Evolutionary conservation across 1,140 invertebrate genomes (phyloP), one percentile per base, ranked within the genome.

Genomic region (Neodiprion lecontei): DNA sequence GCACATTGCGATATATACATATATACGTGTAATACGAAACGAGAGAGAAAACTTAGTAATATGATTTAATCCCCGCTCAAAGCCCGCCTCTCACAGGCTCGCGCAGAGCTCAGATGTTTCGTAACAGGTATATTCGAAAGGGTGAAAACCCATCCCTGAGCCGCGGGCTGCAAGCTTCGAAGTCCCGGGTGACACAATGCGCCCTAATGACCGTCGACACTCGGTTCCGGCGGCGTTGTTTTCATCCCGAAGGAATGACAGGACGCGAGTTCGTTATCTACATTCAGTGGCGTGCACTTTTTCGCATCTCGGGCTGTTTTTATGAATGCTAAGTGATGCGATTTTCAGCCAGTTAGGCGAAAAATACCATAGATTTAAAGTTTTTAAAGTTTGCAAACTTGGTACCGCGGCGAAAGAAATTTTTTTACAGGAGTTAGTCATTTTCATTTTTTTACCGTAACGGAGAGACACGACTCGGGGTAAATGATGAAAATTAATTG

Each of bases 161-260:
- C 11, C n/a, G 17, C 17, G 9, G 67, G 9, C 67, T 47, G 67
- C 17, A 61, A 67, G 66, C 71, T 53, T 75, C 74, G 67, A 75
- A 75, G 69, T 67, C 68, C 67, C 66, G 53, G 28, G 28, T 69
- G 48, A 47, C 69, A 75, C 74, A 75, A 75, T 75, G 71, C 70
- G 71, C 71, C 71, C 74, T 75, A 75, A 75, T 75, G 74, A 75
- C 74, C 71, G 66, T 71, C 53, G n/a, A 61, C 53, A 12, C 53
- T n/a, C 53, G n/a, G n/a, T 61, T 61, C 28, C 28, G 28, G 28
- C 28, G 11, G 53, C 53, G 11, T 61, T 61, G 53, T 61, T 61
- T n/a, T n/a, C 11, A 61, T 61, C 53, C 53, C 53, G 53, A 61
- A 11, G 53, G 8, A 61, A 61, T 61, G 11, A 61, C 53, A 61